Percentiles rank a stretch among this genome's conserved stretches.
These are phyloP conservation scores for Columba livia DNA, from an alignment of 2,113 vertebrate species.

Conservation along the genomic window DNA sequence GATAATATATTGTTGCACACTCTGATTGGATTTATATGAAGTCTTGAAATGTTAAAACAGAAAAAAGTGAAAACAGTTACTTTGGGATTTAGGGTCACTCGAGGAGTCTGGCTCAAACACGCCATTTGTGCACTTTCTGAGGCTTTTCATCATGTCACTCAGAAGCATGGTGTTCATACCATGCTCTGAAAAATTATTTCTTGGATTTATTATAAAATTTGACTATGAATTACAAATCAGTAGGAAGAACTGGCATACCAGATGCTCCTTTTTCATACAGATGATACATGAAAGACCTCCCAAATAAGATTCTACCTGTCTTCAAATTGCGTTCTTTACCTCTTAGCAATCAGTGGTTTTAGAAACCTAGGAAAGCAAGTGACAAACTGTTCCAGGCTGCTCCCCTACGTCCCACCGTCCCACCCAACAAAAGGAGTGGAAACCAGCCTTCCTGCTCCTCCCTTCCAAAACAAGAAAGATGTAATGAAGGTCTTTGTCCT, in stretches of 20 bases:
- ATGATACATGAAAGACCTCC: not conserved
- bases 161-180: not conserved
- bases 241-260: not conserved
- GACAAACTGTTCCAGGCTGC: not conserved
- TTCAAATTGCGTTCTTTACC: not conserved
- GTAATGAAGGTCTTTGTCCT: not conserved
- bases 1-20: conserved; percentile 12
- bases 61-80: not conserved
- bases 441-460: not conserved
- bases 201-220: not conserved
- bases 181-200: not conserved
- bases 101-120: not conserved
- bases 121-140: not conserved
- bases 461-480: not conserved
- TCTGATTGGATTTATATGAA: not conserved
- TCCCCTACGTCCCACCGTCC: not conserved
- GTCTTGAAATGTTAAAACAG: conserved; percentile 15
- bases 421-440: not conserved
- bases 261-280: accelerated
- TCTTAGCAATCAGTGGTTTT: not conserved
- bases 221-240: not conserved
- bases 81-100: not conserved
- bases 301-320: not conserved
- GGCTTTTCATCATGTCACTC: not conserved
- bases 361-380: not conserved